Percentiles rank a stretch among this genome's conserved stretches.
phyloP scores from a whole-genome alignment of 2,797 vertebrate species.

The Sus cebifrons region DNA sequence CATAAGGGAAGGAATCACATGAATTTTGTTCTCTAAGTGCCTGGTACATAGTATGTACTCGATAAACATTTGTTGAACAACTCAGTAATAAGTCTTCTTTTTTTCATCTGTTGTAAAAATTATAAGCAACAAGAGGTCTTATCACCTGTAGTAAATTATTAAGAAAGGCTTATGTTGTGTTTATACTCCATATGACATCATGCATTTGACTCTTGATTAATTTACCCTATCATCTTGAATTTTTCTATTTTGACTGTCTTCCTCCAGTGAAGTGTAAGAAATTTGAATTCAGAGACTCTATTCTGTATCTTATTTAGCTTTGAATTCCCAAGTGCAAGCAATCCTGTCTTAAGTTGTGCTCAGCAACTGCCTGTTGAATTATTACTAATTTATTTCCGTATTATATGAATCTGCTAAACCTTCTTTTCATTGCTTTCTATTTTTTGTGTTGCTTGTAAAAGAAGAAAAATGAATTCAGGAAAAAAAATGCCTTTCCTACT shows the following conservation, averaged over 20 bases:
- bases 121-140: neutral
- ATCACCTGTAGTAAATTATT: neutral
- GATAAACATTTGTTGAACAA: slow-evolving; percentile 7
- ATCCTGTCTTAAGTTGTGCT: neutral
- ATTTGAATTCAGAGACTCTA: neutral
- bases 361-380: neutral
- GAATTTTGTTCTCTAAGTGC: neutral
- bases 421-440: neutral
- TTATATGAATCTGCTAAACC: neutral
- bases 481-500: neutral
- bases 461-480: neutral
- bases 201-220: neutral
- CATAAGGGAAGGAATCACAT: neutral
- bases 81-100: neutral
- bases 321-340: neutral
- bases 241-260: neutral
- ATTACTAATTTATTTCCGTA: slow-evolving; percentile 23
- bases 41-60: neutral
- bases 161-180: neutral
- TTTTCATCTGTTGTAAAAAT: neutral
- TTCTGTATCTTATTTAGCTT: neutral
- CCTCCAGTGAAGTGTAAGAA: slow-evolving; percentile 2
- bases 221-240: neutral
- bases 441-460: neutral
- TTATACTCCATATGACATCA: neutral